phyloP scores from a whole-genome alignment of 2,797 vertebrate genomes.

The Rhabdomys pumilio region DNA sequence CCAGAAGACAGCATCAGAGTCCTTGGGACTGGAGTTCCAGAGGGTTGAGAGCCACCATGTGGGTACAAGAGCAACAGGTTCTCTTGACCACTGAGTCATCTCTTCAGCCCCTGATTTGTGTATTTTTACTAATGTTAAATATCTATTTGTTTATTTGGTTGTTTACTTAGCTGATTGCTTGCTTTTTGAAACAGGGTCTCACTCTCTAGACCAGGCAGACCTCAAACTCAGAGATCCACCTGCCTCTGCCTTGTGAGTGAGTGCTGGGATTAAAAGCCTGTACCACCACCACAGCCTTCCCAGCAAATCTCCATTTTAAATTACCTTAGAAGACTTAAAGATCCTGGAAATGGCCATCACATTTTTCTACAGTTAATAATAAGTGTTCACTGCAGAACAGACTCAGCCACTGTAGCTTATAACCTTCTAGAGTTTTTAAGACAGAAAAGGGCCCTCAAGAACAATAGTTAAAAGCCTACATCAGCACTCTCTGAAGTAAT shows the following conservation, averaged over 20 bases:
- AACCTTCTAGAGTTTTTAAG: not conserved
- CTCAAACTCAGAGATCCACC: not conserved
- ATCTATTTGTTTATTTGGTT: not conserved
- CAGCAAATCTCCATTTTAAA: conserved; percentile 40
- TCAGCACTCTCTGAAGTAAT: not conserved
- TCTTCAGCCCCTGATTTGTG: not conserved
- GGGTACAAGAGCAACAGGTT: not conserved
- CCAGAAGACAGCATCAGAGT: not conserved
- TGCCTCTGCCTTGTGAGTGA: not conserved
- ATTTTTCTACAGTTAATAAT: conserved; percentile 51
- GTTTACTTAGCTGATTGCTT: not conserved
- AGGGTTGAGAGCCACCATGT: not conserved
- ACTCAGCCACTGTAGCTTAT: conserved; percentile 23
- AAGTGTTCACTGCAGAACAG: not conserved
- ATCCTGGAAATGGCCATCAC: conserved; percentile 37
- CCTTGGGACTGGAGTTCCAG: not conserved
- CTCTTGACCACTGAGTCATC: not conserved
- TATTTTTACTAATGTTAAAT: not conserved
- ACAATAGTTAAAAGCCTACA: not conserved
- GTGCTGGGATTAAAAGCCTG: not conserved
- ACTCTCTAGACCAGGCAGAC: not conserved
- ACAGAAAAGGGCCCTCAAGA: conserved; percentile 15
- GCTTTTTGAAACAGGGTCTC: not conserved
- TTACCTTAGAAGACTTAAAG: conserved; percentile 59
- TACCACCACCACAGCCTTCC: not conserved